phyloP scores from a whole-genome alignment of 2,113 vertebrate species.

The Pagrus major region DNA sequence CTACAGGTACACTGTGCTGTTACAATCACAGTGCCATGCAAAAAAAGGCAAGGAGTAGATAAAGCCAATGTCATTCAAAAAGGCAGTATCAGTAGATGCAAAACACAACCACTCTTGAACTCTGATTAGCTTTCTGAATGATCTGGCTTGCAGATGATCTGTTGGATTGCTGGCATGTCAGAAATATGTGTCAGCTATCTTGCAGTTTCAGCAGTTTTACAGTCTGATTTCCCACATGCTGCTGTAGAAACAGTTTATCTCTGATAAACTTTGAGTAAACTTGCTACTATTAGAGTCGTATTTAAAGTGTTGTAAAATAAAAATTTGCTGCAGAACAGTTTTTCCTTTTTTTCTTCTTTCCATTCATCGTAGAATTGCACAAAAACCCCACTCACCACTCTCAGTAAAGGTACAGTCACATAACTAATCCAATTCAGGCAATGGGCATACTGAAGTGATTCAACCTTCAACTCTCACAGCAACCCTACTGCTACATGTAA shows the following conservation, averaged over 20 bases:
- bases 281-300: not conserved
- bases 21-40: constrained; percentile 2
- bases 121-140: not conserved
- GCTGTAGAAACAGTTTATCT: not conserved
- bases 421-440: not conserved
- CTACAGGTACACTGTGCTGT: constrained; percentile 13
- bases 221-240: not conserved
- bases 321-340: not conserved
- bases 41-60: not conserved
- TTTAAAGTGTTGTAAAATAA: not conserved
- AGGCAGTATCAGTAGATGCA: not conserved
- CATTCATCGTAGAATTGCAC: not conserved
- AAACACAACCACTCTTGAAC: not conserved
- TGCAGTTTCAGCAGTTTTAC: too few relatives aligned
- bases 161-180: not conserved
- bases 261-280: not conserved
- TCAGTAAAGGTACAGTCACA: not conserved
- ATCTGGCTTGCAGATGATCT: not conserved
- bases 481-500: not conserved
- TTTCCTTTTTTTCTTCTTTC: not conserved
- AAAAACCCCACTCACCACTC: not conserved
- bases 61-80: not conserved
- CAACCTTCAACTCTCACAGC: not conserved
- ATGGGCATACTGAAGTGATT: not conserved
- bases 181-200: not conserved